These are phyloP conservation scores for Troilus luridus DNA, from an alignment of 2,888 invertebrate genomes.

Conservation along the genomic window DNA sequence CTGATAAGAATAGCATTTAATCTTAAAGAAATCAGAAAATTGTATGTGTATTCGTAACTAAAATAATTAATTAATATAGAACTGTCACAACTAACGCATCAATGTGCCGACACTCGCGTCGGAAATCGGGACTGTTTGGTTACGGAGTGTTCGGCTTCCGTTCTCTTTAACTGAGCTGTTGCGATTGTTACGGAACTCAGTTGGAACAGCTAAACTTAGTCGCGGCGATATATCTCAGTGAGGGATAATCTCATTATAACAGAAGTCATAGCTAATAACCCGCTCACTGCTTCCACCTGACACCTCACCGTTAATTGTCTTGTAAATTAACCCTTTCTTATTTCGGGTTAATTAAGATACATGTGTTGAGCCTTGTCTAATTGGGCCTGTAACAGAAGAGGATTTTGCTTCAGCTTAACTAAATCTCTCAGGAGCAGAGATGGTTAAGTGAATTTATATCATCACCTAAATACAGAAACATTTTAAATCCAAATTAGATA, in stretches of 20 bases:
- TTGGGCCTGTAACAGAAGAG: neutral
- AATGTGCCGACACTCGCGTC: neutral
- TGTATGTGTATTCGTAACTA: too few relatives aligned
- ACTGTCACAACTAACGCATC: neutral
- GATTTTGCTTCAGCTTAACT: neutral
- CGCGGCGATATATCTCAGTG: neutral
- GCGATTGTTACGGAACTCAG: neutral
- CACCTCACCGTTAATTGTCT: neutral
- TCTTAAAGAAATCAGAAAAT: too few relatives aligned
- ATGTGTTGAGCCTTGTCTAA: neutral
- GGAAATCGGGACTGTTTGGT: slow-evolving; percentile 12
- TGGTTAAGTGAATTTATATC: too few relatives aligned
- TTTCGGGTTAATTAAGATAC: neutral
- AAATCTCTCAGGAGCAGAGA: neutral
- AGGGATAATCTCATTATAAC: neutral
- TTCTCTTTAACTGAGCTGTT: neutral
- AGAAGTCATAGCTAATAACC: slow-evolving; percentile 14
- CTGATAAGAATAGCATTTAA: too few relatives aligned
- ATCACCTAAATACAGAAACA: too few relatives aligned
- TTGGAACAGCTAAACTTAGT: neutral
- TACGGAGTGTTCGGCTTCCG: neutral
- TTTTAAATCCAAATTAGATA: too few relatives aligned
- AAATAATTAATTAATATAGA: neutral
- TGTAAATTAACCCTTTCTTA: slow-evolving; percentile 12
- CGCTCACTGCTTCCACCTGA: neutral